A percentile compares a stretch with the other conserved stretches of the same genome.
phyloP scores from a whole-genome alignment of 1,140 invertebrate genomes.

The Sycophila sp. region DNA sequence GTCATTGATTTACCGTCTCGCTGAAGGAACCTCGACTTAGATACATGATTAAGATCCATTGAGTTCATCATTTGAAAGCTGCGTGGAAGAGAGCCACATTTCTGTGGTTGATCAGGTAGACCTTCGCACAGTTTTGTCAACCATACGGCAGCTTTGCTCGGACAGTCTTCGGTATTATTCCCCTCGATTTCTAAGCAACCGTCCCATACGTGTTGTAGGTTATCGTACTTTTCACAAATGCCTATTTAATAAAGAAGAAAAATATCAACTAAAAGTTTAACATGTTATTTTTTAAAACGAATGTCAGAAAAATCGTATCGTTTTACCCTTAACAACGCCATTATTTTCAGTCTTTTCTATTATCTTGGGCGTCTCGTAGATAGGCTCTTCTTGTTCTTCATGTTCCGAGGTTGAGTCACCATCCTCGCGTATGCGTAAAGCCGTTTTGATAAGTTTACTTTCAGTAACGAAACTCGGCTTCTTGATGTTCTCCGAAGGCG shows the following conservation, averaged over 20 bases:
- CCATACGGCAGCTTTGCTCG: conserved; percentile 71
- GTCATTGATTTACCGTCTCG: conserved; percentile 63
- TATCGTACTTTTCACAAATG: conserved; percentile 65
- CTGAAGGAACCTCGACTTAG: conserved; percentile 60
- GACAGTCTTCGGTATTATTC: conserved; percentile 58
- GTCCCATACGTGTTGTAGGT: conserved; percentile 65
- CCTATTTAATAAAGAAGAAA: conserved; percentile 20
- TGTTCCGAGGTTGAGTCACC: conserved; percentile 37
- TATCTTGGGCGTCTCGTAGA: conserved; percentile 9
- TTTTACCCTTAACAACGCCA: conserved; percentile 22
- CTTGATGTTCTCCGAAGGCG: conserved; percentile 56
- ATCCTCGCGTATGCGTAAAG: conserved; percentile 52
- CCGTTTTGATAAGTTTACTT: conserved; percentile 55
- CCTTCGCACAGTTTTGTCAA: conserved; percentile 70
- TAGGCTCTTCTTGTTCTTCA: conserved; percentile 18
- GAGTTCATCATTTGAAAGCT: conserved; percentile 71
- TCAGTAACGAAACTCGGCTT: conserved; percentile 57
- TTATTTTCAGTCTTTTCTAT: conserved; percentile 29
- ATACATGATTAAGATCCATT: conserved; percentile 45
- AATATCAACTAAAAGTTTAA: neutral
- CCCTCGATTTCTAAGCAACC: conserved; percentile 47
- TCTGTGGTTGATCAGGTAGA: conserved; percentile 66
- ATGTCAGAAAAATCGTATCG: neutral
- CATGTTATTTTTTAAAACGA: neutral
- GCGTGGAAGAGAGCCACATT: conserved; percentile 81